A percentile compares a stretch with the other conserved stretches of the same genome.
Evolutionary conservation across 2,113 vertebrate genomes (phyloP).

Genomic region (Phalacrocorax carbo): DNA sequence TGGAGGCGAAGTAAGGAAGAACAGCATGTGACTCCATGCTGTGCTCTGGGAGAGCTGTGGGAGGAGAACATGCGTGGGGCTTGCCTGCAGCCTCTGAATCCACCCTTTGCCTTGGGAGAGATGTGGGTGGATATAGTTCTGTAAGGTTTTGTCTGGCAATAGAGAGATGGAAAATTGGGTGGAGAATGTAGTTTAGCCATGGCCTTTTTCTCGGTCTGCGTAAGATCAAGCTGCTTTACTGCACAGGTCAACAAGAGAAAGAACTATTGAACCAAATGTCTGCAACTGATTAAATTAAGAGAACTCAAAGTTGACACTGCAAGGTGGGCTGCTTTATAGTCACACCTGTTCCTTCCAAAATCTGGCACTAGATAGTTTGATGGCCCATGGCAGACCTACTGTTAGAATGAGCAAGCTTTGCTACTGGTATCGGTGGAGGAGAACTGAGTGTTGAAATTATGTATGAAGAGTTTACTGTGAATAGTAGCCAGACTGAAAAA

Average conservation of each 20-base stretch:
- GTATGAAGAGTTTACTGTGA: not conserved
- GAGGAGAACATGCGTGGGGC: not conserved
- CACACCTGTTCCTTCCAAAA: not conserved
- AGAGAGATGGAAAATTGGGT: not conserved
- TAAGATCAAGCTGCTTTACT: not conserved
- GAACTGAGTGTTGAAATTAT: not conserved
- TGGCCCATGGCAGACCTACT: not conserved
- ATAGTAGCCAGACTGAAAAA: not conserved
- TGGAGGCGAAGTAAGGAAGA: not conserved
- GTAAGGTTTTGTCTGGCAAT: not conserved
- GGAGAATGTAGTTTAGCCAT: not conserved
- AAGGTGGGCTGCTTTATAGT: conserved; percentile 58
- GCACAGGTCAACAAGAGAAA: conserved; percentile 75
- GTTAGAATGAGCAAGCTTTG: not conserved
- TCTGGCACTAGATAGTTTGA: not conserved
- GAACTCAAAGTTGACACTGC: conserved; percentile 68
- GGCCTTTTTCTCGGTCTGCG: not conserved
- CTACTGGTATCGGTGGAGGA: not conserved
- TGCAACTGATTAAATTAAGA: conserved; percentile 72
- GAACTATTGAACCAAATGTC: conserved; percentile 73
- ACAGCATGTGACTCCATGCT: not conserved
- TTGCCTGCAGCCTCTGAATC: not conserved
- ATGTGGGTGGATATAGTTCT: not conserved
- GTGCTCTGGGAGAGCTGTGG: not conserved
- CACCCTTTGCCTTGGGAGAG: not conserved